These are phyloP conservation scores for Sebastes minor DNA, from an alignment of 2,797 vertebrate species.

Conservation along the genomic window DNA sequence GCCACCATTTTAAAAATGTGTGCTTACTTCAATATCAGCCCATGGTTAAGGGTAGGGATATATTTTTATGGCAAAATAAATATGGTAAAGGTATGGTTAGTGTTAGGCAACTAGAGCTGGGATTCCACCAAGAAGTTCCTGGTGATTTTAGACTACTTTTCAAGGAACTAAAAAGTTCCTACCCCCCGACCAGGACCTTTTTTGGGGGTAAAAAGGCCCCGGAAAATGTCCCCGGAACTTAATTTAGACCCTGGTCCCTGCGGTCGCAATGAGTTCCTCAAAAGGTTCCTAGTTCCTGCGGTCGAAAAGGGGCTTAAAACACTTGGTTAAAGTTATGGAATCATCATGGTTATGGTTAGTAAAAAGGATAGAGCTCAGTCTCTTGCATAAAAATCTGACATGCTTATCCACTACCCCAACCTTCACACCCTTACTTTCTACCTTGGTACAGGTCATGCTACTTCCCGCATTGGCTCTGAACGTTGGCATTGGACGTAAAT, in stretches of 20 bases:
- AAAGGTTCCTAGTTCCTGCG: not conserved
- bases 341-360: not conserved
- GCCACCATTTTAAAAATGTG: not conserved
- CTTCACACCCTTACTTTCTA: not conserved
- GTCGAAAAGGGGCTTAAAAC: not conserved
- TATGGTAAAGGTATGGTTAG: not conserved
- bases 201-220: not conserved
- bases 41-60: not conserved
- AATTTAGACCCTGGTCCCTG: not conserved
- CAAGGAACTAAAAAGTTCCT: too few relatives aligned
- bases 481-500: not conserved
- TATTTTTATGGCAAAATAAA: not conserved
- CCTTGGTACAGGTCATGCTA: not conserved
- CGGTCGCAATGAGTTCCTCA: not conserved
- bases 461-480: not conserved
- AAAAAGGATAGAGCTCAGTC: not conserved
- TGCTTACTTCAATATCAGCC: not conserved
- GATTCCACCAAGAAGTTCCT: not conserved
- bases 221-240: not conserved
- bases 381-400: not conserved
- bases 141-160: not conserved
- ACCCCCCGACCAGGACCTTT: accelerated
- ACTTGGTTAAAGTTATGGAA: not conserved
- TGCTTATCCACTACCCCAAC: not conserved
- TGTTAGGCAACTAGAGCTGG: not conserved